Percentiles rank a stretch among this genome's conserved stretches.
Evolutionary conservation across 2,797 vertebrate species (phyloP).

Genomic region (Cynodonichthys magdalenae): DNA sequence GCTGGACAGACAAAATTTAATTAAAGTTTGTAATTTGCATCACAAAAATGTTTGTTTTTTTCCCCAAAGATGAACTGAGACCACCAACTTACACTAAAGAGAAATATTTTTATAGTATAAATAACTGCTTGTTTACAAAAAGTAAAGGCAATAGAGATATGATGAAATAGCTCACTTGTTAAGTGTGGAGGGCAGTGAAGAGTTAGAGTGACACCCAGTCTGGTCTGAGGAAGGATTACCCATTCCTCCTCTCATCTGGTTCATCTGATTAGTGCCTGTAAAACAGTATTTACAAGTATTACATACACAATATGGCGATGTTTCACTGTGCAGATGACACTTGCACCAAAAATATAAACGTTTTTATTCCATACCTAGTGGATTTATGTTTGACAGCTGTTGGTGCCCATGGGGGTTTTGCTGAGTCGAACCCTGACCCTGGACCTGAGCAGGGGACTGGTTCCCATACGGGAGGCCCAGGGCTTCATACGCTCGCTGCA

Average conservation of each 20-base stretch:
- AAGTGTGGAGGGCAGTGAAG: conserved; percentile 88
- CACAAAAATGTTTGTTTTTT: not conserved
- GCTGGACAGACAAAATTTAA: conserved; percentile 3
- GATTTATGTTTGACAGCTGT: conserved; percentile 90
- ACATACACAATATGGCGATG: conserved; percentile 10
- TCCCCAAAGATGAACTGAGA: not conserved
- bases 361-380: conserved; percentile 81
- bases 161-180: conserved; percentile 83
- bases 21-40: not conserved
- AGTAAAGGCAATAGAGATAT: not conserved
- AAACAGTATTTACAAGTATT: conserved; percentile 18
- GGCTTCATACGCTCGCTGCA: conserved; percentile 97
- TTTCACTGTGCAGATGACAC: not conserved
- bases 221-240: conserved; percentile 86
- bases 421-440: conserved; percentile 79
- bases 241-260: conserved; percentile 88
- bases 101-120: too few relatives aligned
- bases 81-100: not conserved
- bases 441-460: conserved; percentile 87
- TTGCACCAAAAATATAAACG: not conserved
- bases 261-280: conserved; percentile 91
- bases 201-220: conserved; percentile 89
- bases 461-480: conserved; percentile 96
- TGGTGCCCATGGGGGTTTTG: conserved; percentile 86
- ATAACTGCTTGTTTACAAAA: not conserved